Evolutionary conservation across 2,888 invertebrate species (phyloP).

Genomic region (Loripinus fragilis): DNA sequence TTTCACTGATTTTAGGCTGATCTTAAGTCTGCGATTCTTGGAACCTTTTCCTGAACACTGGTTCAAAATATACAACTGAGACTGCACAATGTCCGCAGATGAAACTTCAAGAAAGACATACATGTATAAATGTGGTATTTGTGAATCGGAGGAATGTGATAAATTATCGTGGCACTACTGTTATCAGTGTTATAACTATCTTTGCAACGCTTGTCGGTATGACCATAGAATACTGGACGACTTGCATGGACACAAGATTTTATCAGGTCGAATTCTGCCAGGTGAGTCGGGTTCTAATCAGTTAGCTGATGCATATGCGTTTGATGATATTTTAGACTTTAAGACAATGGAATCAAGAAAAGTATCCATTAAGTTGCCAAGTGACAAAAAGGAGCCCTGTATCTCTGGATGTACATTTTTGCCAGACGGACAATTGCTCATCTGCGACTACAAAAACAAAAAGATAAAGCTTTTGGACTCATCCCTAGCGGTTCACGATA

Average conservation of each 20-base stretch:
- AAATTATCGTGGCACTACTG: background rate
- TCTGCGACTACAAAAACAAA: background rate
- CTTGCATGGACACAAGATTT: background rate
- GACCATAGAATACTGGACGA: background rate
- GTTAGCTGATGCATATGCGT: background rate
- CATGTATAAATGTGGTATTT: background rate
- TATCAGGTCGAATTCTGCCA: background rate
- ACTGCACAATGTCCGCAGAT: too few species aligned
- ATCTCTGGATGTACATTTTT: background rate
- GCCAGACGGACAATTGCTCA: background rate
- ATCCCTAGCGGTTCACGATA: background rate
- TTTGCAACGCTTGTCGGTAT: background rate
- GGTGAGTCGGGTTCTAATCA: background rate
- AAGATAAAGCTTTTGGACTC: background rate
- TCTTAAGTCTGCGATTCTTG: too few species aligned
- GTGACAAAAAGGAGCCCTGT: background rate
- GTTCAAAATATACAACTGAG: too few species aligned
- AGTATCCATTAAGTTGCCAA: background rate
- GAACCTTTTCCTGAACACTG: too few species aligned
- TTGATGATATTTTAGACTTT: background rate
- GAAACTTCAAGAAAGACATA: background rate
- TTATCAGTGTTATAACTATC: background rate
- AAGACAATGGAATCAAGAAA: background rate
- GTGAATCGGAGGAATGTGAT: background rate
- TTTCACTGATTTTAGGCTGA: too few species aligned